These are phyloP conservation scores for Geococcyx californianus DNA, from an alignment of 2,113 vertebrate species.

Conservation along the genomic window DNA sequence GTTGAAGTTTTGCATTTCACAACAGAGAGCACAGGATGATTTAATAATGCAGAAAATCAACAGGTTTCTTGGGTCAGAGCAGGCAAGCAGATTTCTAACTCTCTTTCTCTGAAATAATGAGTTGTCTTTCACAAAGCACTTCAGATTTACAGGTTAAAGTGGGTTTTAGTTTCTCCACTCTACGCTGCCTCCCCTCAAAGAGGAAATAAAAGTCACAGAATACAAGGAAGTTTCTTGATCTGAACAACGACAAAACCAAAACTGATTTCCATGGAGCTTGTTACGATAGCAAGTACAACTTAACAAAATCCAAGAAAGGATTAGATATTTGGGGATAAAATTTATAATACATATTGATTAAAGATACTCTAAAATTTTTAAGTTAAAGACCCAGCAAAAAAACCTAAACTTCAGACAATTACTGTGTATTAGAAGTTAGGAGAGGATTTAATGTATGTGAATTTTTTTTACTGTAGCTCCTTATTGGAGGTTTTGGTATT, in stretches of 20 bases:
- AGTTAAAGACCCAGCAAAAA: not conserved
- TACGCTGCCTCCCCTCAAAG: not conserved
- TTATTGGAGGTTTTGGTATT: not conserved
- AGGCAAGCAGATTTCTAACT: not conserved
- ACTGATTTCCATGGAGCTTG: not conserved
- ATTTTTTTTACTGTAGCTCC: not conserved
- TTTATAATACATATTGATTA: not conserved
- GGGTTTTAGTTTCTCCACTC: not conserved
- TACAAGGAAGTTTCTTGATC: not conserved
- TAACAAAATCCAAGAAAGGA: not conserved
- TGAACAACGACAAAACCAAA: not conserved
- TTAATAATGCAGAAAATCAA: not conserved
- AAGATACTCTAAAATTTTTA: not conserved
- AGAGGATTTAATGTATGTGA: not conserved
- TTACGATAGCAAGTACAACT: not conserved
- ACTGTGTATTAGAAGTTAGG: not conserved
- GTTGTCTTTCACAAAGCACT: not conserved
- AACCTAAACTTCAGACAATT: not conserved
- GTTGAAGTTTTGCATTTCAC: conserved; percentile 1
- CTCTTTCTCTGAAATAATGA: not conserved
- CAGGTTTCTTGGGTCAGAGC: not conserved
- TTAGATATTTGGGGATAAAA: not conserved
- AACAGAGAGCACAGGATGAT: not conserved
- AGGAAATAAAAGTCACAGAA: not conserved
- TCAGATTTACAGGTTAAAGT: not conserved